Evolutionary conservation across 2,888 invertebrate genomes (phyloP), one percentile per base, ranked within the genome.

Genomic region (Euplexia lucipara): DNA sequence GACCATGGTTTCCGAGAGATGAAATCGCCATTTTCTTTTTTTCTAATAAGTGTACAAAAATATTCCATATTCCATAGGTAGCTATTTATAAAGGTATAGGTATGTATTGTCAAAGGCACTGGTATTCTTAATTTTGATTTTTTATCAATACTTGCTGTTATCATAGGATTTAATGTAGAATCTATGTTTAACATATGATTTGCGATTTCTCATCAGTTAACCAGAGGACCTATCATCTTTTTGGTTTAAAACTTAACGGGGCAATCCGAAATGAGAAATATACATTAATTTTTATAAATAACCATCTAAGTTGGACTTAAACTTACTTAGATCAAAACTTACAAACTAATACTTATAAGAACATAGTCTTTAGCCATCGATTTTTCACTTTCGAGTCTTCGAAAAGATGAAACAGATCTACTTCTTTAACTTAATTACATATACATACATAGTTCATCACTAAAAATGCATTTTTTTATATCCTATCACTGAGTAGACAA

Each of bases 401-500:
- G 95, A 95, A 94, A 89, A 95, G 95, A 95, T 95, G 92, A 95
- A 95, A 95, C 95, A 92, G 92, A 94, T 95, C 95, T 93, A 94
- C 93, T 89, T 84, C 87, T 86, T 90, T 91, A 89, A 92, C 90
- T 90, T 91, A 91, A 87, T 90, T 88, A 92, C 89, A 91, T 88
- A 86, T 89, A 95, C 92, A 92, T 88, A 93, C 89, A 92, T 92
- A 94, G 92, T 82, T 94, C 93, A 90, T 83, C 93, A 94, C 94
- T 95, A 95, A 91, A 95, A 95, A 95, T 95, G 95, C 95, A 95
- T 92, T 90, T 91, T n/a, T 89, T 91, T 89, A 90, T 89, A 89
- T 90, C 86, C 94, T 94, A 95, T 94, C 94, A 92, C 92, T 93
- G 94, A 92, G 94, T 94, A 94, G 95, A 95, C 85, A 86, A 90